These are phyloP conservation scores for Epirrhoe tristata DNA, from an alignment of 2,888 invertebrate genomes.

Conservation along the genomic window DNA sequence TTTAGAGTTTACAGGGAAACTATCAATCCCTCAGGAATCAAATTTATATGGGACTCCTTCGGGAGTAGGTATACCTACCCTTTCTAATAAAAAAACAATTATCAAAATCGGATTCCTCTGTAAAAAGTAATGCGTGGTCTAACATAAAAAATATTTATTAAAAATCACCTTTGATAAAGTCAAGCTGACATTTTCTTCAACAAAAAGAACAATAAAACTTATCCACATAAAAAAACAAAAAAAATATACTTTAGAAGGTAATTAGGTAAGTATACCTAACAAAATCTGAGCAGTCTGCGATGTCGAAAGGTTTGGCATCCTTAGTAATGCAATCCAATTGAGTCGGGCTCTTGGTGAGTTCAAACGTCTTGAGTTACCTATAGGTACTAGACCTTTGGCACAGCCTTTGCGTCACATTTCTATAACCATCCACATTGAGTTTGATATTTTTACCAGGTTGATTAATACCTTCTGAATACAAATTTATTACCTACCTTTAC, in stretches of 20 bases:
- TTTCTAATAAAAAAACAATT: not conserved
- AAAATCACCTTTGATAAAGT: not conserved
- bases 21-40: too few species aligned
- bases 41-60: too few species aligned
- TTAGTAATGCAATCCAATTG: conserved; percentile 63
- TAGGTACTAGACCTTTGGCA: conserved; percentile 26
- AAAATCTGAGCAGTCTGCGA: conserved; percentile 41
- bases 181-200: not conserved
- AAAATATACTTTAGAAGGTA: conserved; percentile 3
- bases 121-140: too few species aligned
- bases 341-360: conserved; percentile 36
- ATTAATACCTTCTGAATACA: too few species aligned
- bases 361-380: conserved; percentile 33
- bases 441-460: not conserved
- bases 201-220: not conserved
- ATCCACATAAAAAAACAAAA: not conserved
- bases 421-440: not conserved
- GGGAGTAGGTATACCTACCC: too few species aligned
- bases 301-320: conserved; percentile 53
- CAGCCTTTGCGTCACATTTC: conserved; percentile 18
- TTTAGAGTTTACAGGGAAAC: too few species aligned
- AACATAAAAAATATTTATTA: too few species aligned
- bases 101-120: too few species aligned
- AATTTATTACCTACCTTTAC: too few species aligned
- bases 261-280: conserved; percentile 14